Evolutionary conservation across 2,888 invertebrate species (phyloP).

Genomic region (Drepana falcataria): DNA sequence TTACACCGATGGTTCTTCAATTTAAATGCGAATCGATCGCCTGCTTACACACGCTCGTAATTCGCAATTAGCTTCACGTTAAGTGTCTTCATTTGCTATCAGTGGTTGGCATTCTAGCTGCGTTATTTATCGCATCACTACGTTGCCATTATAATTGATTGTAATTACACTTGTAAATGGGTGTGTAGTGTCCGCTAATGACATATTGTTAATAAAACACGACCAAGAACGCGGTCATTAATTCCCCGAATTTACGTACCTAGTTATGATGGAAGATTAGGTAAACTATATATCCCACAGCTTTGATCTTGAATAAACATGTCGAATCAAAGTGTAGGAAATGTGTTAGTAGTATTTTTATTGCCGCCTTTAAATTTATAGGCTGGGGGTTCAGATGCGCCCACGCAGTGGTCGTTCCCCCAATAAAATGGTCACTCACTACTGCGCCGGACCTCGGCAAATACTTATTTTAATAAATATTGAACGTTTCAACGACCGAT

Average conservation of each 20-base stretch:
- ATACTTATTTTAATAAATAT: slow-evolving; percentile 40
- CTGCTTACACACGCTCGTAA: background rate
- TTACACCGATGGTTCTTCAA: slow-evolving; percentile 6
- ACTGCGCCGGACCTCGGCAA: slow-evolving; percentile 40
- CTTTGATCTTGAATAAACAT: slow-evolving; percentile 75
- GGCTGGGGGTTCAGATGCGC: slow-evolving; percentile 57
- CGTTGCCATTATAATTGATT: slow-evolving; percentile 12
- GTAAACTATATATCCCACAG: slow-evolving; percentile 61
- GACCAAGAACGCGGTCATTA: slow-evolving; percentile 34
- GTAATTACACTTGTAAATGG: slow-evolving; percentile 20
- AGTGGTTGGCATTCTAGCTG: background rate
- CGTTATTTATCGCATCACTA: slow-evolving; percentile 7
- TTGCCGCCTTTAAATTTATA: slow-evolving; percentile 70
- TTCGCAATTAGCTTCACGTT: background rate
- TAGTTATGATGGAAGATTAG: slow-evolving; percentile 55
- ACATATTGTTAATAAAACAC: slow-evolving; percentile 25
- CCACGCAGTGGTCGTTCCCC: slow-evolving; percentile 51
- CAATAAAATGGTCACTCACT: slow-evolving; percentile 53
- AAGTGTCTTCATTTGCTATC: background rate
- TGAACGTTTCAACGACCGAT: background rate
- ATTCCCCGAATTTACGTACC: slow-evolving; percentile 38
- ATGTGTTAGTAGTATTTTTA: slow-evolving; percentile 75
- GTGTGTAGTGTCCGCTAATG: slow-evolving; percentile 19
- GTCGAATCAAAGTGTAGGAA: slow-evolving; percentile 74
- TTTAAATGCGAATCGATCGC: background rate